These are phyloP conservation scores for Passer domesticus DNA, from an alignment of 2,113 vertebrate species.

Conservation along the genomic window DNA sequence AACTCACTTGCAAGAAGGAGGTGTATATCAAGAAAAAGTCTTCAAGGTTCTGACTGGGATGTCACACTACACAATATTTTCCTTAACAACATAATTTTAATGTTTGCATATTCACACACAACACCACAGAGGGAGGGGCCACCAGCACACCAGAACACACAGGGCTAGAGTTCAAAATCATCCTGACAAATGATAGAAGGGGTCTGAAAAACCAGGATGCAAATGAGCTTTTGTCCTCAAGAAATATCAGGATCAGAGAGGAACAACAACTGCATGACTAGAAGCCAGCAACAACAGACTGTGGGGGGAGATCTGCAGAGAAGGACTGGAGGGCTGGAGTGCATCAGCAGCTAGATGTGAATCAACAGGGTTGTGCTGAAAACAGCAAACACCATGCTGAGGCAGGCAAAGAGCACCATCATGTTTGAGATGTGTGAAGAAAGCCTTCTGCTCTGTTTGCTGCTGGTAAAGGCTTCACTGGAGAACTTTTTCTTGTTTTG, in stretches of 20 bases:
- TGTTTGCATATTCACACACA: conserved; percentile 24
- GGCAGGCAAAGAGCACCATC: conserved; percentile 38
- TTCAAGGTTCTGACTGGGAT: conserved; percentile 28
- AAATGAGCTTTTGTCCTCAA: conserved; percentile 23
- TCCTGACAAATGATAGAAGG: not conserved
- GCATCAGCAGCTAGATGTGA: conserved; percentile 15
- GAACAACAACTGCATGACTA: conserved; percentile 3
- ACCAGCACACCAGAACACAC: not conserved
- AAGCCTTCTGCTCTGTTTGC: conserved; percentile 58
- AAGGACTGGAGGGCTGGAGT: not conserved
- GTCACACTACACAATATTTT: conserved; percentile 13
- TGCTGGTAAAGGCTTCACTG: conserved; percentile 6
- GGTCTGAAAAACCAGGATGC: conserved; percentile 11
- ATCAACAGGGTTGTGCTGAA: conserved; percentile 54
- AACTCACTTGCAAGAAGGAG: not conserved
- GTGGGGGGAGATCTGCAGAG: not conserved
- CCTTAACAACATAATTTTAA: conserved; percentile 11
- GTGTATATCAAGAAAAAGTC: not conserved
- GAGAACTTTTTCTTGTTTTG: not conserved
- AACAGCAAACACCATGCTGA: conserved; percentile 46
- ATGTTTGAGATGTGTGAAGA: conserved; percentile 58
- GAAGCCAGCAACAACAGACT: conserved; percentile 25
- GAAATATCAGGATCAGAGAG: conserved; percentile 2
- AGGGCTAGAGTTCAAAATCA: conserved; percentile 8
- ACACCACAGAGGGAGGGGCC: not conserved